phyloP scores from a whole-genome alignment of 2,113 vertebrate genomes.

The Carassius gibelio region DNA sequence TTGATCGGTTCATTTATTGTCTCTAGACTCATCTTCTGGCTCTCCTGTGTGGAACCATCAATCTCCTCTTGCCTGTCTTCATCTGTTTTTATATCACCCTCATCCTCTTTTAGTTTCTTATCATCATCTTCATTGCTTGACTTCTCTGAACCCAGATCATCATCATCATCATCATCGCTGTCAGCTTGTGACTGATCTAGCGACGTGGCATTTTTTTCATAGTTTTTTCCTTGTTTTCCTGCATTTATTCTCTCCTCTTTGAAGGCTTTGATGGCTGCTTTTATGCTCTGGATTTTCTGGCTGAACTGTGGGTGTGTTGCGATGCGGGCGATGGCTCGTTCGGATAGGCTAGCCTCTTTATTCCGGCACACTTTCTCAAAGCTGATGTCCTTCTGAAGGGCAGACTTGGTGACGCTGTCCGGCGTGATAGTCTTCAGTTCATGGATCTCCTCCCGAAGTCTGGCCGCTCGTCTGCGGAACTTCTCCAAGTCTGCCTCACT shows the following conservation, averaged over 20 bases:
- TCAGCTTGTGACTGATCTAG: neutral
- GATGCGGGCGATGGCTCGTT: constrained; percentile 85
- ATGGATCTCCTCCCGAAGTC: constrained; percentile 89
- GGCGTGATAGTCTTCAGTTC: constrained; percentile 85
- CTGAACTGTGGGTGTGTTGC: constrained; percentile 84
- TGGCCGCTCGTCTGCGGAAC: constrained; percentile 83
- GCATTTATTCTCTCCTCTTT: constrained; percentile 80
- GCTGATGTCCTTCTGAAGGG: constrained; percentile 82
- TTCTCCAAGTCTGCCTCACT: constrained; percentile 79
- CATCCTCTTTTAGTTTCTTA: neutral
- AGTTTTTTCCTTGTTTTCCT: constrained; percentile 50
- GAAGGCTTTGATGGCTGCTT: constrained; percentile 86
- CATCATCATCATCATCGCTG: neutral
- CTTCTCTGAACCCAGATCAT: neutral
- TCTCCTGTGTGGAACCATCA: constrained; percentile 3
- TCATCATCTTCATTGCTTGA: neutral
- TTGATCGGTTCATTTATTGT: constrained; percentile 30
- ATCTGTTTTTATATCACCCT: neutral
- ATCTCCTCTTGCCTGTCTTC: constrained; percentile 11
- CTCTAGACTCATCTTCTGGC: constrained; percentile 5
- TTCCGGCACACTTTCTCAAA: constrained; percentile 88
- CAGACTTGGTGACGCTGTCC: constrained; percentile 87
- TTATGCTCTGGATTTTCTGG: constrained; percentile 81
- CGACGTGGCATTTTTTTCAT: neutral
- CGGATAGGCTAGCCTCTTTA: constrained; percentile 77